Conservation (phyloP, 1,140 invertebrate genomes). For the Akabosia matsudoensis region DNA sequence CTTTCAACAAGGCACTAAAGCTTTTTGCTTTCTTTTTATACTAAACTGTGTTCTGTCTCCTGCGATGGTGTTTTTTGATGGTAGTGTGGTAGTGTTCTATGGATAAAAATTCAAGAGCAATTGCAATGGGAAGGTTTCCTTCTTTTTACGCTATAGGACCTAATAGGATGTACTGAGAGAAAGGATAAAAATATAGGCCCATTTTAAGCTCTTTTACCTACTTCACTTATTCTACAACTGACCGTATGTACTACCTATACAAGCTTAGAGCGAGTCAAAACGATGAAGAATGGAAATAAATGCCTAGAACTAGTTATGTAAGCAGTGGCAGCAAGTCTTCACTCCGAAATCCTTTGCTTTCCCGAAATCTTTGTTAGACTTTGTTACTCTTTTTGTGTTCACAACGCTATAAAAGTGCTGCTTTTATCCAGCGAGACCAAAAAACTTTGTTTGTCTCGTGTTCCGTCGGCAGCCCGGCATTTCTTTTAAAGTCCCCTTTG, state of each 20-base stretch:
- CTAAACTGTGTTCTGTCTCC: neutral
- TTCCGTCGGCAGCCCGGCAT: neutral
- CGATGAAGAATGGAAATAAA: neutral
- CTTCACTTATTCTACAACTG: neutral
- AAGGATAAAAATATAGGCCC: too few species aligned
- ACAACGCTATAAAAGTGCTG: too few species aligned
- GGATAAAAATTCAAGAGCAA: constrained; percentile 24
- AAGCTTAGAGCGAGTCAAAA: neutral
- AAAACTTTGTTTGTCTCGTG: neutral
- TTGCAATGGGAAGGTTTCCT: constrained; percentile 10
- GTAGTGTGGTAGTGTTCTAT: neutral
- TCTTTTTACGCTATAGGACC: neutral
- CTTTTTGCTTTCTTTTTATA: neutral
- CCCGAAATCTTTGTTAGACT: too few species aligned
- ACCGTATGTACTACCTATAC: neutral
- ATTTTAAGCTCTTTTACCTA: too few species aligned
- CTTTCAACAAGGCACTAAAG: neutral
- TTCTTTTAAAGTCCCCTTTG: neutral
- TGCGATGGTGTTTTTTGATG: neutral
- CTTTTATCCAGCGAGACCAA: neutral
- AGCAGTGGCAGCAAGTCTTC: neutral
- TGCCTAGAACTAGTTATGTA: neutral
- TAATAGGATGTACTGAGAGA: too few species aligned
- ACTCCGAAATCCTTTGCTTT: neutral
- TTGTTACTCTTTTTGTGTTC: too few species aligned